Evolutionary conservation across 2,113 vertebrate genomes (phyloP).

Genomic region (Nycticorax nycticorax): DNA sequence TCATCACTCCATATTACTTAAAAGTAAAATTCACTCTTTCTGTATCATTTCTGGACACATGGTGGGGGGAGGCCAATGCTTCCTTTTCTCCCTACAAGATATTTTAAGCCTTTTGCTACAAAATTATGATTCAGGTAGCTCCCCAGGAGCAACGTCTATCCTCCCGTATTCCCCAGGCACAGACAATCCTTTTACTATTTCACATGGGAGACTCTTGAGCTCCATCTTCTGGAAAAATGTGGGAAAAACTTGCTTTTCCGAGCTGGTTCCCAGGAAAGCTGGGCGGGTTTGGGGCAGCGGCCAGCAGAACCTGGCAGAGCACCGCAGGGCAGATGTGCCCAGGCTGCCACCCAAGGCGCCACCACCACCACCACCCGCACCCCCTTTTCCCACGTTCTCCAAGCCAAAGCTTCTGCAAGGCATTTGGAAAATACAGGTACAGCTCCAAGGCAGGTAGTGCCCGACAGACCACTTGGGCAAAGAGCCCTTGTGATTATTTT

Average conservation of each 20-base stretch:
- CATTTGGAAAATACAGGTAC: background rate
- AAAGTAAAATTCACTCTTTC: background rate
- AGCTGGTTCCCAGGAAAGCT: background rate
- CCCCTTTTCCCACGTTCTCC: accelerated
- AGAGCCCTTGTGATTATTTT: background rate
- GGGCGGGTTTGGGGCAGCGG: accelerated
- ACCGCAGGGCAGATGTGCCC: background rate
- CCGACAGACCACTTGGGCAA: accelerated
- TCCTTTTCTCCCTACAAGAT: background rate
- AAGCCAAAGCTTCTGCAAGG: background rate
- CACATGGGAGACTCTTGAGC: conserved; percentile 48
- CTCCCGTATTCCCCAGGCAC: background rate
- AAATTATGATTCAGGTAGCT: background rate
- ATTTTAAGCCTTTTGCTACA: background rate
- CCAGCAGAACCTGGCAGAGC: too few relatives aligned
- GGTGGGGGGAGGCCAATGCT: background rate
- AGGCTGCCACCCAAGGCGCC: background rate
- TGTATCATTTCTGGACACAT: background rate
- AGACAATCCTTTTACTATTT: accelerated
- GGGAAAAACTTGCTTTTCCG: background rate
- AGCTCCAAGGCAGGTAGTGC: background rate
- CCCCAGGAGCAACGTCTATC: background rate
- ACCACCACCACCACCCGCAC: accelerated
- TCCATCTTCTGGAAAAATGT: conserved; percentile 55
- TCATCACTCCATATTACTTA: background rate